Percentiles rank a stretch among this genome's conserved stretches.
These are phyloP conservation scores for Archips xylosteana DNA, from an alignment of 2,888 invertebrate species.

Conservation along the genomic window DNA sequence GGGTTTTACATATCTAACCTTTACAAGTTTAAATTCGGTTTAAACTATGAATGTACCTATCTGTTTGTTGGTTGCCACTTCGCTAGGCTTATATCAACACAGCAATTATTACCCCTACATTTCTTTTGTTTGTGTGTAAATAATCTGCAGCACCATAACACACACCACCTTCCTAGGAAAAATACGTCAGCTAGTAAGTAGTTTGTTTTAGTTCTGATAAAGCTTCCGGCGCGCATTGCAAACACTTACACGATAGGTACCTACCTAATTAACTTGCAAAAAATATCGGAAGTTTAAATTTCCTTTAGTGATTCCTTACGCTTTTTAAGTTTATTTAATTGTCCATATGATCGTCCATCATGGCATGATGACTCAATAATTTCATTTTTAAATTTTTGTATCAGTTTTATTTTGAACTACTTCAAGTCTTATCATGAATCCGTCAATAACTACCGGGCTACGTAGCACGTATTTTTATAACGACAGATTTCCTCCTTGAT, in stretches of 20 bases:
- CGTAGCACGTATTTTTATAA: neutral
- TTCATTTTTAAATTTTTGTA: neutral
- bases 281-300: no score
- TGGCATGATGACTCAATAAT: neutral
- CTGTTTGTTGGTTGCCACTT: neutral
- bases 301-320: neutral
- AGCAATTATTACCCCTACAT: neutral
- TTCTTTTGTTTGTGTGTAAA: neutral
- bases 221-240: slow-evolving; percentile 21
- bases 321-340: neutral
- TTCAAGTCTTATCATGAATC: slow-evolving; percentile 2
- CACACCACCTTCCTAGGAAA: slow-evolving; percentile 18
- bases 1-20: no score
- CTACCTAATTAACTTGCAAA: neutral
- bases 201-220: slow-evolving; percentile 33
- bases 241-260: neutral
- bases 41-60: neutral
- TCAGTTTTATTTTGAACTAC: neutral
- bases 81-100: neutral
- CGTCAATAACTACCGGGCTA: slow-evolving; percentile 8
- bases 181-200: slow-evolving; percentile 14
- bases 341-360: neutral
- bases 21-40: neutral
- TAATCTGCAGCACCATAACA: slow-evolving; percentile 4
- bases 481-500: neutral